Conservation (phyloP, 2,113 vertebrate genomes). For the Anolis carolinensis region DNA sequence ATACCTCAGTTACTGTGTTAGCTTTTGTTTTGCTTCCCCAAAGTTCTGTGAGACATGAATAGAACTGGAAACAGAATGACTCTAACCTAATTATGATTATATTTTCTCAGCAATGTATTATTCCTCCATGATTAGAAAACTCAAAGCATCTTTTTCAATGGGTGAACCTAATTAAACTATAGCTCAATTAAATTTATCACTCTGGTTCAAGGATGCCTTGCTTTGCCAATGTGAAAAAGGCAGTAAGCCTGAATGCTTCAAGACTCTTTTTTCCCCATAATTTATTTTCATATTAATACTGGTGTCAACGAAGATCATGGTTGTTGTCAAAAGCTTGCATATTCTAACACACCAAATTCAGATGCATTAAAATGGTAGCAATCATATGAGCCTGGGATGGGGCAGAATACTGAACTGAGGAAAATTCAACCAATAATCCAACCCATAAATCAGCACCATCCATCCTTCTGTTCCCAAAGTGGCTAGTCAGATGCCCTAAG, state of each 20-base stretch:
- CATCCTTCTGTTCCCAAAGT: not conserved
- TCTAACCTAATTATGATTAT: conserved; percentile 24
- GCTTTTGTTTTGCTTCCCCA: conserved; percentile 23
- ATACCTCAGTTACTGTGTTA: conserved; percentile 1
- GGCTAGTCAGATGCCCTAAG: too few species aligned
- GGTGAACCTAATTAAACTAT: conserved; percentile 33
- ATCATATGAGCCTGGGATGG: too few species aligned
- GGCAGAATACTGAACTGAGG: too few species aligned
- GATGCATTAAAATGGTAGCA: too few species aligned
- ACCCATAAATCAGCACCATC: too few species aligned
- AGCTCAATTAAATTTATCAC: conserved; percentile 35
- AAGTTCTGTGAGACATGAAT: conserved; percentile 23
- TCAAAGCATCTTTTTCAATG: not conserved
- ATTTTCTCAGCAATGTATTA: conserved; percentile 22
- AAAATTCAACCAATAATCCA: too few species aligned
- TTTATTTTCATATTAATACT: not conserved
- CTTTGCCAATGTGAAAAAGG: not conserved
- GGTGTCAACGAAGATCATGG: not conserved
- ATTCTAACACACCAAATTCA: not conserved
- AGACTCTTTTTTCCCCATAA: not conserved
- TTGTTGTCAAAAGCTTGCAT: not conserved
- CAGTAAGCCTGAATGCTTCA: not conserved
- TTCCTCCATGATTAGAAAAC: conserved; percentile 32
- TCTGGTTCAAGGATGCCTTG: not conserved
- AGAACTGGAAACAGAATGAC: conserved; percentile 13